Evolutionary conservation across 2,888 invertebrate genomes (phyloP), one percentile per base, ranked within the genome.

Genomic region (Polydrusus cervinus): DNA sequence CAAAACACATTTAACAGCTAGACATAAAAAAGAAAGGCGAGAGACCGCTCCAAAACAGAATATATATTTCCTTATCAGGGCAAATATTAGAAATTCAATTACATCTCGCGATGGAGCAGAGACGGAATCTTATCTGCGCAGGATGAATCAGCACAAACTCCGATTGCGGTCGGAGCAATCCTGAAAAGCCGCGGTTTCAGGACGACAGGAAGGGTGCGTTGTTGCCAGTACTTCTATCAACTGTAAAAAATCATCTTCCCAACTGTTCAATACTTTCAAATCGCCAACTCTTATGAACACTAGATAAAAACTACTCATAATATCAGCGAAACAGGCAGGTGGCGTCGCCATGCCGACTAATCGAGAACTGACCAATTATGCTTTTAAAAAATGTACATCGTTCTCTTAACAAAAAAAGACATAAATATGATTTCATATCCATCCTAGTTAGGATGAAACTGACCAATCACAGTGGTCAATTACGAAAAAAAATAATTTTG

Each of bases 91-190:
- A 62, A 75, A 75, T 75, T 75, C 75, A 75, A 75, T 75, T 75
- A 75, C 71, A 71, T 71, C 67, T 61, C 71, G 49, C 71, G 71
- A 60, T 60, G 57, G 38, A 60, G 30, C 14, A 60, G 57, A 67
- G 75, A 75, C 75, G 75, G 62, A 25, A 77, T 77, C 77, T 77
- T 77, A 77, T 77, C 77, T 77, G 77, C 77, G 77, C 77, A 77
- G 77, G 71, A 77, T 77, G 71, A 71, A 77, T 77, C 74, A 74
- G 77, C 77, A 74, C 64, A 74, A 73, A 74, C 74, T 74, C 68
- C 47, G 77, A 77, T 74, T 77, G 77, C 74, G 77, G 74, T 71
- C 67, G 76, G 71, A 67, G 74, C 75, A 57, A 68, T 72, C 75
- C 62, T 72, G 69, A 40, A 73, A 72, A 49, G 20, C 66, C 69